Base-by-base conservation (phyloP, 2,888 invertebrate species). In the Monoplex corrugatus region DNA sequence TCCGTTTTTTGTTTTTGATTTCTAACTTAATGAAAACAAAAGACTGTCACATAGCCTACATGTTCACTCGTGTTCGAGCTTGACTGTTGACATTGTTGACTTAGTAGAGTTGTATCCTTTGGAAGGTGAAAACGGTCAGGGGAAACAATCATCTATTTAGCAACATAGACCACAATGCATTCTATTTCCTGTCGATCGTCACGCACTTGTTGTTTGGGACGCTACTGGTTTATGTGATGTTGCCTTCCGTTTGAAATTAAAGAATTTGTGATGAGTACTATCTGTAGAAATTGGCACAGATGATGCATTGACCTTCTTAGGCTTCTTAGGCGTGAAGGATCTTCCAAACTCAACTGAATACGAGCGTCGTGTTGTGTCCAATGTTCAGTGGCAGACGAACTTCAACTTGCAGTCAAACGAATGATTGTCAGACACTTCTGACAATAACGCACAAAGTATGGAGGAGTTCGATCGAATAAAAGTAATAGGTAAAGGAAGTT, bases 401-500 rank as follows among this genome's bases (percentile, higher is more conserved):
- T 35, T 35, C 32, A 35, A 10, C 32, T 16, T 6, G 35, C 19
- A 13, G 72, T 0, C 32, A 5, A 72, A n/a, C n/a, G n/a, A n/a
- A n/a, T n/a, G n/a, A n/a, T n/a, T n/a, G n/a, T n/a, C n/a, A n/a
- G n/a, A n/a, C n/a, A n/a, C n/a, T n/a, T n/a, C n/a, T n/a, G n/a
- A n/a, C n/a, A n/a, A 72, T 19, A 32, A 19, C 6, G 45, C 19
- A 82, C 82, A 45, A 43, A 45, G n/a, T n/a, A 88, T 88, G 57
- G 93, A 94, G n/a, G 92, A 94, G 87, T 96, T 95, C 92, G 93
- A 94, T 86, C 93, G 93, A 80, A 91, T 94, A 32, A 94, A 94
- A 89, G 95, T 95, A 44, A 96, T 96, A 90, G 96, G 96, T 6
- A 96, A 96, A 89, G 96, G 96, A 28, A 96, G 95, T 91, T 96